Conservation (phyloP, 2,113 vertebrate species). For the Mustelus asterias region DNA sequence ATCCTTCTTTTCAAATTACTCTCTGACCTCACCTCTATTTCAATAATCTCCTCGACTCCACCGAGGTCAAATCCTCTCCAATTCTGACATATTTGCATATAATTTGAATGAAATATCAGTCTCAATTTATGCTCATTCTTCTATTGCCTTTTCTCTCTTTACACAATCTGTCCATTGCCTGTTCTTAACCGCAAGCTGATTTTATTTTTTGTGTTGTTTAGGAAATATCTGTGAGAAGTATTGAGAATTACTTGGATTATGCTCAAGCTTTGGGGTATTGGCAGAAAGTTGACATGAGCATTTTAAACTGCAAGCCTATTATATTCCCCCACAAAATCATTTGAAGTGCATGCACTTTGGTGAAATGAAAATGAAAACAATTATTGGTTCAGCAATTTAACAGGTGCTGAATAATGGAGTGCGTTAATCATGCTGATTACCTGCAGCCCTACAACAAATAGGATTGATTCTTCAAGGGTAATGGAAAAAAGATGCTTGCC, state of each 20-base stretch:
- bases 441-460: not conserved
- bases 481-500: not conserved
- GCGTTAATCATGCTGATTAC: not conserved
- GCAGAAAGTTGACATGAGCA: not conserved
- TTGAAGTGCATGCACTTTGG: not conserved
- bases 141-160: not conserved
- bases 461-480: not conserved
- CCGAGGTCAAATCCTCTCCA: not conserved
- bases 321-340: not conserved
- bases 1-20: not conserved
- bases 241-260: not conserved
- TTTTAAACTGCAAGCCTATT: not conserved
- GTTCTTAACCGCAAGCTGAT: not conserved
- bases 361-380: not conserved
- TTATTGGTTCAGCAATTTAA: not conserved
- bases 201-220: not conserved
- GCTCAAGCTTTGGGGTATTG: not conserved
- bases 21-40: not conserved
- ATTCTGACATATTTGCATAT: not conserved
- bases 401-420: not conserved
- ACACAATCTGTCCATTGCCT: not conserved
- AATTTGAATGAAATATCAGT: not conserved
- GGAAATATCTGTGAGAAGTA: not conserved
- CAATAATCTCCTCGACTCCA: not conserved
- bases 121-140: not conserved